Evolutionary conservation across 2,888 invertebrate genomes (phyloP).

Genomic region (Drosophila neotestacea): DNA sequence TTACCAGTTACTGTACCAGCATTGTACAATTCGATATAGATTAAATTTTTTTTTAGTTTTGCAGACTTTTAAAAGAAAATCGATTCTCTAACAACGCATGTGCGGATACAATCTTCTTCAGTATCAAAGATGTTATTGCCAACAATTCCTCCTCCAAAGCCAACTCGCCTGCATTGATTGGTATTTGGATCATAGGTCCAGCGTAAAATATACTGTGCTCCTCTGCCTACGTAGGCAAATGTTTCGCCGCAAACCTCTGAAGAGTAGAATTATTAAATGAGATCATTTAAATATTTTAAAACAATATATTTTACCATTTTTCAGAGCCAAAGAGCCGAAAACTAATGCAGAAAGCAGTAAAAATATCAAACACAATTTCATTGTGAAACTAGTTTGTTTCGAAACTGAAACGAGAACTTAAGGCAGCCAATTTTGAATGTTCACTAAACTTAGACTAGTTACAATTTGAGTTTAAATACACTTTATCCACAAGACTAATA

Average conservation of each 20-base stretch:
- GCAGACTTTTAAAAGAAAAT: no score
- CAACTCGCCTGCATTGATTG: neutral
- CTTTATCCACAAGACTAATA: neutral
- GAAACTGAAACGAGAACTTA: neutral
- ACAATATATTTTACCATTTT: no score
- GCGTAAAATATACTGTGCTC: neutral
- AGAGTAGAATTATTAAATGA: no score
- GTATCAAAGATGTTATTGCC: conserved; percentile 3
- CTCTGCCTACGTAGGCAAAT: neutral
- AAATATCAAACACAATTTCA: no score
- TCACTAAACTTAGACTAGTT: neutral
- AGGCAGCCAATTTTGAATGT: neutral
- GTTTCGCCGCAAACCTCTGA: neutral
- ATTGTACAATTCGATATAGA: no score
- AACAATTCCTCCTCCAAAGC: neutral
- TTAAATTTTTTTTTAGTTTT: no score
- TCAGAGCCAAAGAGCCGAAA: no score
- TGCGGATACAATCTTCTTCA: neutral
- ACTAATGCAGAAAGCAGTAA: no score
- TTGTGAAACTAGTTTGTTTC: no score
- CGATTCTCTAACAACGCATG: neutral
- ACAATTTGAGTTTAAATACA: neutral
- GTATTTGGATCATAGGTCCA: neutral
- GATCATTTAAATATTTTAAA: no score
- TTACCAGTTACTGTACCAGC: no score